These are phyloP conservation scores for Belgica antarctica DNA, from an alignment of 2,888 invertebrate genomes.

Conservation along the genomic window DNA sequence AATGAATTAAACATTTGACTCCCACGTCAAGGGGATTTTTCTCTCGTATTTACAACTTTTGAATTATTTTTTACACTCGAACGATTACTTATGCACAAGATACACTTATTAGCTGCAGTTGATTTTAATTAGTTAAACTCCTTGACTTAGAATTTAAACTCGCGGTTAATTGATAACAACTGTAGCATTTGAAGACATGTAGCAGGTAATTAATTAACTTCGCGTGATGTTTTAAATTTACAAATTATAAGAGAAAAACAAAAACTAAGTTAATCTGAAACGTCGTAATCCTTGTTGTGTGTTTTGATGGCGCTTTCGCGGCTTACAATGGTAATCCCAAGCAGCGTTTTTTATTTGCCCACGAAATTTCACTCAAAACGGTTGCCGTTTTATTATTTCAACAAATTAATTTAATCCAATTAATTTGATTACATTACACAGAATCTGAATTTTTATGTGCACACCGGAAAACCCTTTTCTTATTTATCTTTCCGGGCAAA, in stretches of 20 bases:
- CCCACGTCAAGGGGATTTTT: not conserved
- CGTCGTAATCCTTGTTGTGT: constrained; percentile 14
- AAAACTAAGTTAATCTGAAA: not conserved
- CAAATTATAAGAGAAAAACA: not conserved
- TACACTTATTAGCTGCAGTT: not conserved
- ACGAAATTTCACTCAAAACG: not conserved
- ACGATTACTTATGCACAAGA: not conserved
- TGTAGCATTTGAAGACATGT: not conserved
- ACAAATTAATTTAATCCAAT: constrained; percentile 43
- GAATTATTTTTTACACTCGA: not conserved
- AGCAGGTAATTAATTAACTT: constrained; percentile 18
- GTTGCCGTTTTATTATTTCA: constrained; percentile 21
- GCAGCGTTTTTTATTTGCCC: not conserved
- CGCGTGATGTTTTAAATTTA: not conserved
- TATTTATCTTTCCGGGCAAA: constrained; percentile 16
- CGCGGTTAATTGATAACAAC: constrained; percentile 5
- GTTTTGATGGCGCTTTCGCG: not conserved
- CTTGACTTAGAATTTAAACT: constrained; percentile 1
- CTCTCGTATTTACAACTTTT: not conserved
- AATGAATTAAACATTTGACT: constrained; percentile 15
- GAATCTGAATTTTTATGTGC: not conserved
- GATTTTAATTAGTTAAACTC: not conserved
- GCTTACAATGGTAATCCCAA: constrained; percentile 23
- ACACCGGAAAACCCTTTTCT: constrained; percentile 36
- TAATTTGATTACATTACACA: constrained; percentile 43